Evolutionary conservation across 2,888 invertebrate species (phyloP).

Genomic region (Scaptomyza reducta): DNA sequence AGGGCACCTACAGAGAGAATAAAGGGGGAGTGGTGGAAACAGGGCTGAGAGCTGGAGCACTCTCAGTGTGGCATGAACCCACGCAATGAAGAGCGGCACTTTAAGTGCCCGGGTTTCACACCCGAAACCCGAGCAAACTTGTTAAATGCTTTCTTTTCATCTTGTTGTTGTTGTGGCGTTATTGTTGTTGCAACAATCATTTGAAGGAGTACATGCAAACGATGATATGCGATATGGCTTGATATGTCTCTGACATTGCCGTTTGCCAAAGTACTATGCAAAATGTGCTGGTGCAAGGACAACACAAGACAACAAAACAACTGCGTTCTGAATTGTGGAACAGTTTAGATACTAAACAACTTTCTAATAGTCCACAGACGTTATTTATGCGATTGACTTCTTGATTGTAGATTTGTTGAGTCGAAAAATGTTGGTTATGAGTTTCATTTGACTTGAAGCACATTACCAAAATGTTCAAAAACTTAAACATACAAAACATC

Average conservation of each 20-base stretch:
- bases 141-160: constrained; percentile 43
- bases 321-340: no score
- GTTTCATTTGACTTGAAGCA: no score
- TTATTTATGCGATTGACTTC: no score
- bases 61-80: constrained; percentile 49
- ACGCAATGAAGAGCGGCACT: constrained; percentile 75
- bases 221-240: constrained; percentile 56
- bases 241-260: constrained; percentile 54
- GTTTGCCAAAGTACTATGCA: constrained; percentile 24
- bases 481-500: no score
- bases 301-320: constrained; percentile 29
- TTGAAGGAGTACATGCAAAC: constrained; percentile 41
- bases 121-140: constrained; percentile 48
- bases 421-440: no score
- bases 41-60: constrained; percentile 27
- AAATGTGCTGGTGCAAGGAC: constrained; percentile 28
- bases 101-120: constrained; percentile 56
- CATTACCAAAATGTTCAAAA: no score
- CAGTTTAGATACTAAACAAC: no score
- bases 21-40: constrained; percentile 4
- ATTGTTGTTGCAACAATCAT: constrained; percentile 35
- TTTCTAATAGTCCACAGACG: no score
- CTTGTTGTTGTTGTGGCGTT: constrained; percentile 2
- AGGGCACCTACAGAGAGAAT: not conserved
- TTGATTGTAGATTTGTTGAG: no score